phyloP scores from a whole-genome alignment of 2,113 vertebrate genomes.

The Tursiops truncatus region DNA sequence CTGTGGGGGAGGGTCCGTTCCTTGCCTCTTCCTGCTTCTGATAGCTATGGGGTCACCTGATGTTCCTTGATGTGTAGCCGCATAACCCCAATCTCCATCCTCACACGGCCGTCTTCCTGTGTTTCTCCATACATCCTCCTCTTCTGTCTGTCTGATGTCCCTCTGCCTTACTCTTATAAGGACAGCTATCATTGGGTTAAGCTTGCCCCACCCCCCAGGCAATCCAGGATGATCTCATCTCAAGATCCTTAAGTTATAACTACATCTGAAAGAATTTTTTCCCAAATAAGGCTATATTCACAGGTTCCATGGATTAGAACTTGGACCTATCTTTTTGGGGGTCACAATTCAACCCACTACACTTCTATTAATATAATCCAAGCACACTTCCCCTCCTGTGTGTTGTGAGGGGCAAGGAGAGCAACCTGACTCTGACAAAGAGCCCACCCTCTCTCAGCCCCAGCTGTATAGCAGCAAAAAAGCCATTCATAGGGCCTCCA shows the following conservation, averaged over 20 bases:
- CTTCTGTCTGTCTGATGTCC: neutral
- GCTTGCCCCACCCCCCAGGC: neutral
- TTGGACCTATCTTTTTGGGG: neutral
- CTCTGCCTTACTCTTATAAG: neutral
- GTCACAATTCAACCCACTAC: neutral
- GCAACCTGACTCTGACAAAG: neutral
- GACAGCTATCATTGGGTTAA: neutral
- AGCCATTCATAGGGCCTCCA: neutral
- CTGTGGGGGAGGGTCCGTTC: neutral
- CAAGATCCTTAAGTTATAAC: neutral
- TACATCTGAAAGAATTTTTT: neutral
- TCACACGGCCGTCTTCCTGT: neutral
- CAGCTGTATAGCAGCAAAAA: neutral
- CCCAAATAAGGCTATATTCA: neutral
- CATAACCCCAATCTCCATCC: neutral
- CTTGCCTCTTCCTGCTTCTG: neutral
- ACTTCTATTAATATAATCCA: neutral
- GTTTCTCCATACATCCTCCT: neutral
- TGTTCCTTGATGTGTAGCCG: neutral
- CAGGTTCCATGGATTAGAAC: neutral
- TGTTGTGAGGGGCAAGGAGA: neutral
- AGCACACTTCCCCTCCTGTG: neutral
- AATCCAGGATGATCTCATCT: conserved; percentile 5
- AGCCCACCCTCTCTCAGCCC: neutral
- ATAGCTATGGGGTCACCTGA: neutral